Evolutionary conservation across 2,113 vertebrate species (phyloP), one percentile per base, ranked within the genome.

Genomic region (Pollachius pollachius): DNA sequence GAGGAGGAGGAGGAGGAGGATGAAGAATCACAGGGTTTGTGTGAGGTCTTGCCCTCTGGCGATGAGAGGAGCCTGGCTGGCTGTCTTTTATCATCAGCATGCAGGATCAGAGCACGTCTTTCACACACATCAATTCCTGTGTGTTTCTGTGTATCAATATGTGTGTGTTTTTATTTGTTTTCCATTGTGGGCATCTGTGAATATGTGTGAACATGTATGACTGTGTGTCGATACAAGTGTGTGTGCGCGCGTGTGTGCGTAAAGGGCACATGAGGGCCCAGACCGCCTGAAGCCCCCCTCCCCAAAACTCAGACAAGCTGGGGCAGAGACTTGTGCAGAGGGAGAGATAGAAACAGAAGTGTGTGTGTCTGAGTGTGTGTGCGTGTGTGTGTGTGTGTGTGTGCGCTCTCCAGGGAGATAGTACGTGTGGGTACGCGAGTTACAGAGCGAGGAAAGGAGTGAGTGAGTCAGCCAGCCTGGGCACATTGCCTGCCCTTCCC

Each of bases 201-300:
- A 27, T 11, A 18, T 16, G 52, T 48, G 57, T 16, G 62, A 41
- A 52, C 21, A 19, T 23, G n/a, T n/a, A n/a, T n/a, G n/a, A n/a
- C n/a, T 56, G 52, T 67, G 65, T 56, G n/a, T 54, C 16, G 73
- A 5, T 74, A 68, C 69, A 77, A 72, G 75, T 81, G 80, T 79
- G n/a, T 54, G n/a, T 74, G 7, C 72, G 71, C 68, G 79, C 72
- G 75, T 81, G 80, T 79, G 77, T 76, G 83, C 74, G 85, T 79
- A 82, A 72, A 80, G 89, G 85, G 83, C 87, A 87, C 70, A 65
- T 81, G 81, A 82, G 85, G 85, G 82, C 89, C 88, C 86, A 92
- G 89, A 91, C 89, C 87, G 90, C 90, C 89, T 89, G 87, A 86
- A 89, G 90, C 84, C 81, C 87, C 87, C 85, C 87, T 89, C 82